Conservation (phyloP, 2,888 invertebrate species). For the Pediacus dermestoides region DNA sequence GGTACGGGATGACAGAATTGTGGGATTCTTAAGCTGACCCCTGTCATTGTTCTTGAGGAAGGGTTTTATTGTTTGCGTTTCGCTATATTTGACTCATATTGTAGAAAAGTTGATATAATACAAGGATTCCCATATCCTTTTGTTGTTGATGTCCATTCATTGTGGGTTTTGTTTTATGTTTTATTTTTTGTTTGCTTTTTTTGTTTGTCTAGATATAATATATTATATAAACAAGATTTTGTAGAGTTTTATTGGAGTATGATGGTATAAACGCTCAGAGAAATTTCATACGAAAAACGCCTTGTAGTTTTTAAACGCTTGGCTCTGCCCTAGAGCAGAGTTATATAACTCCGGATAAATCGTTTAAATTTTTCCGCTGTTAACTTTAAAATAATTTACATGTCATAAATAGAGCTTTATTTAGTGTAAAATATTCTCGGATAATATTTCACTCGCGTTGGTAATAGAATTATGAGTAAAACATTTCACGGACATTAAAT, state of each 20-base stretch:
- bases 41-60: constrained; percentile 30
- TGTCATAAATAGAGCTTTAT: constrained; percentile 27
- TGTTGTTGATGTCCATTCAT: constrained; percentile 3
- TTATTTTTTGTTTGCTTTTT: too few relatives aligned
- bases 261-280: too few relatives aligned
- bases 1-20: constrained; percentile 29
- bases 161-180: constrained; percentile 1
- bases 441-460: constrained; percentile 25
- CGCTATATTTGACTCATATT: constrained; percentile 24
- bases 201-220: too few relatives aligned
- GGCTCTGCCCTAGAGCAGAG: too few relatives aligned
- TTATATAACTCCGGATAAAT: too few relatives aligned
- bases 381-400: constrained; percentile 25
- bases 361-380: background rate
- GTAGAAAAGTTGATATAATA: constrained; percentile 18
- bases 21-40: constrained; percentile 29
- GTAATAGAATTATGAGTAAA: constrained; percentile 44
- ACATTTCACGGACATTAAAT: constrained; percentile 44
- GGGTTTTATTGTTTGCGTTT: constrained; percentile 23
- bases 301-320: too few relatives aligned
- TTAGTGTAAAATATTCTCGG: constrained; percentile 30
- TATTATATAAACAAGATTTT: too few relatives aligned
- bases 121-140: constrained; percentile 3
- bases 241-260: too few relatives aligned
- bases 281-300: too few relatives aligned